Evolutionary conservation across 2,888 invertebrate genomes (phyloP).

Genomic region (Slavum lentiscoides): DNA sequence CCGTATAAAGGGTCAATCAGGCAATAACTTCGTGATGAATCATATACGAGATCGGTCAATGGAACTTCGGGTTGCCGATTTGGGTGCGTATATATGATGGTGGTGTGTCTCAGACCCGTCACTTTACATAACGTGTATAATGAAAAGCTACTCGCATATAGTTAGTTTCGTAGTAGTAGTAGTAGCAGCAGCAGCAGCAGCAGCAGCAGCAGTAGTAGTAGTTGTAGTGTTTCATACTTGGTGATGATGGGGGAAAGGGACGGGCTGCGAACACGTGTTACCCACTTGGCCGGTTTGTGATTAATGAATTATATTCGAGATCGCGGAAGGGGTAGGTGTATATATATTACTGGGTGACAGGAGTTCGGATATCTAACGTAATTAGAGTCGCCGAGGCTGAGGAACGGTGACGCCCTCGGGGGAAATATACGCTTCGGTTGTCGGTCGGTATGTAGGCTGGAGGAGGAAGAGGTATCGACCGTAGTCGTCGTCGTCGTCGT

Average conservation of each 20-base stretch:
- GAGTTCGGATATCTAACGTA: slow-evolving; percentile 52
- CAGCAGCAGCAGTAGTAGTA: no score
- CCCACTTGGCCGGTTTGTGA: slow-evolving; percentile 49
- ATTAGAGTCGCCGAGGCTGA: slow-evolving; percentile 40
- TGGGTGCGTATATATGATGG: background rate
- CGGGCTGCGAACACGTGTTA: slow-evolving; percentile 40
- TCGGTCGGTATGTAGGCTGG: no score
- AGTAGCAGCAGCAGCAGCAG: no score
- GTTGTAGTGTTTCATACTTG: background rate
- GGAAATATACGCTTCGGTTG: slow-evolving; percentile 34
- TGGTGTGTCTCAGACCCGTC: slow-evolving; percentile 25
- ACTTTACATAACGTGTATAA: slow-evolving; percentile 43
- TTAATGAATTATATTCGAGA: slow-evolving; percentile 43
- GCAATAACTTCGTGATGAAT: slow-evolving; percentile 20
- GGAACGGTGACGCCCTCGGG: slow-evolving; percentile 36
- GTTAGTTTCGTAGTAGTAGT: no score
- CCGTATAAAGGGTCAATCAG: no score
- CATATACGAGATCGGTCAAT: slow-evolving; percentile 28
- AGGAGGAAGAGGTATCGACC: slow-evolving; percentile 37
- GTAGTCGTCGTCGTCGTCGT: slow-evolving; percentile 25
- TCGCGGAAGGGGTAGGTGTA: slow-evolving; percentile 24
- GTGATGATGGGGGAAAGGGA: background rate
- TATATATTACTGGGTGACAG: slow-evolving; percentile 3
- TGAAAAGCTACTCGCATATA: slow-evolving; percentile 13
- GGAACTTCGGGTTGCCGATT: slow-evolving; percentile 26